A percentile compares a stretch with the other conserved stretches of the same genome.
Evolutionary conservation across 2,113 vertebrate species (phyloP).

Genomic region (Psettodes erumei): DNA sequence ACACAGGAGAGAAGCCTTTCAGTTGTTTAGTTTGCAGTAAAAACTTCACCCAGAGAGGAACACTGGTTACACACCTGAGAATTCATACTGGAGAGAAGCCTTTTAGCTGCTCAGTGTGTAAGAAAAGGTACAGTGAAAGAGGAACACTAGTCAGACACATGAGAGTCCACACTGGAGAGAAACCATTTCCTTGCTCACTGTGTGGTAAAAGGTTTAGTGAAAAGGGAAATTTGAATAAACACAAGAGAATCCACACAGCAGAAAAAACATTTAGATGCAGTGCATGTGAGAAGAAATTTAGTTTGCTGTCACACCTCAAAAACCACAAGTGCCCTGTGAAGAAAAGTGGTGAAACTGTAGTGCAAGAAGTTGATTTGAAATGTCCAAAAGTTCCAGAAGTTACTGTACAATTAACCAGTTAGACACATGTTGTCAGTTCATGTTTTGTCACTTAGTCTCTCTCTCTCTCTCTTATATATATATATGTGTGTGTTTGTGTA

Average conservation of each 20-base stretch:
- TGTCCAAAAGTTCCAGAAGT: neutral
- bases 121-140: conserved; percentile 10
- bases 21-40: conserved; percentile 4
- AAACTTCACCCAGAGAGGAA: conserved; percentile 27
- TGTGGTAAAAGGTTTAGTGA: conserved; percentile 19
- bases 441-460: no score
- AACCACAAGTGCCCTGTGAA: conserved; percentile 14
- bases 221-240: conserved; percentile 16
- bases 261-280: conserved; percentile 4
- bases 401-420: neutral
- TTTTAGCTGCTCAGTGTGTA: conserved; percentile 14
- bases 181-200: neutral
- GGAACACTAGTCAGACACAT: conserved; percentile 10
- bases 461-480: no score
- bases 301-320: conserved; percentile 21
- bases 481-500: no score
- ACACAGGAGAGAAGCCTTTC: neutral
- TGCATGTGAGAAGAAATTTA: neutral
- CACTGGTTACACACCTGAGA: conserved; percentile 4
- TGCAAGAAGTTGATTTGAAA: neutral
- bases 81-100: conserved; percentile 17
- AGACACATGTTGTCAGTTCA: no score
- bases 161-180: conserved; percentile 24
- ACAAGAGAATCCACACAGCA: conserved; percentile 6
- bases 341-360: neutral